Evolutionary conservation across 1,140 invertebrate species (phyloP).

Genomic region (Penaeus indicus): DNA sequence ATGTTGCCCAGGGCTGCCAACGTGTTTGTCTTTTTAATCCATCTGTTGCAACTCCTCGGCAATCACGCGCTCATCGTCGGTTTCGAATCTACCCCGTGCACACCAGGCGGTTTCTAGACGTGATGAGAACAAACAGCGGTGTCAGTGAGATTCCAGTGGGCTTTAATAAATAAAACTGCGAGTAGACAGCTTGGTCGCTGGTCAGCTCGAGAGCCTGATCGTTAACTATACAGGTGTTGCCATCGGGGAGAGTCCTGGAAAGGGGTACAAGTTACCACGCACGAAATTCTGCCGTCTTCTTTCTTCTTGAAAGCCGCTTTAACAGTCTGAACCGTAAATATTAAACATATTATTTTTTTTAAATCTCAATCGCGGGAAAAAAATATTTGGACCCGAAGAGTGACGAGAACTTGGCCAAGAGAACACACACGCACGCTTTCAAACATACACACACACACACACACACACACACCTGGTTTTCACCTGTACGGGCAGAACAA

Average conservation of each 20-base stretch:
- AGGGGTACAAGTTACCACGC: conserved; percentile 18
- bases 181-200: neutral
- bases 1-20: conserved; percentile 61
- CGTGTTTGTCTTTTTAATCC: conserved; percentile 54
- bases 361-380: too few species aligned
- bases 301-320: neutral
- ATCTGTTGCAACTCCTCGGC: conserved; percentile 29
- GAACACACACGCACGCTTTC: too few species aligned
- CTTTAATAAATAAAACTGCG: too few species aligned
- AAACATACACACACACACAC: too few species aligned
- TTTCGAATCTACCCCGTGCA: neutral
- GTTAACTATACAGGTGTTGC: conserved; percentile 56
- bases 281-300: neutral
- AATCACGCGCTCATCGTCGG: neutral
- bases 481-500: too few species aligned
- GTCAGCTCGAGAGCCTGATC: conserved; percentile 33
- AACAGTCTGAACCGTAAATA: conserved; percentile 7
- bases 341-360: too few species aligned
- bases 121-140: neutral
- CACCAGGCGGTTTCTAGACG: neutral
- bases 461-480: too few species aligned
- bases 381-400: too few species aligned
- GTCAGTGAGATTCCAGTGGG: neutral
- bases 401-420: too few species aligned
- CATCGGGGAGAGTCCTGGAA: conserved; percentile 20